Evolutionary conservation across 2,113 vertebrate species (phyloP).

Genomic region (Daubentonia madagascariensis): DNA sequence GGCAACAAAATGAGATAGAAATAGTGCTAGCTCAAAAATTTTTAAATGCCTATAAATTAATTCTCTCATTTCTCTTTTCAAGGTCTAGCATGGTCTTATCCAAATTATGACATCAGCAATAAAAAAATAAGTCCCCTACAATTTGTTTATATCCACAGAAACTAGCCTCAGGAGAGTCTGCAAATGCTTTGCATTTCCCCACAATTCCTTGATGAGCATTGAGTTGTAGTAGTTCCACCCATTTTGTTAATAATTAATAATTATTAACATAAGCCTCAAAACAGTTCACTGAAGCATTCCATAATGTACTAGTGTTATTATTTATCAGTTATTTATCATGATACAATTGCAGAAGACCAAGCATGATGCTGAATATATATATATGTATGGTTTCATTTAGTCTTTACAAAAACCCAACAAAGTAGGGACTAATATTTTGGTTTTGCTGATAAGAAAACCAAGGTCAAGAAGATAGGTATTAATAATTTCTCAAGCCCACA

Average conservation of each 20-base stretch:
- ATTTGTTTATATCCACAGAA: not conserved
- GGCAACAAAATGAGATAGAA: conserved; percentile 18
- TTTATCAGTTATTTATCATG: not conserved
- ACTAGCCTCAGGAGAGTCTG: not conserved
- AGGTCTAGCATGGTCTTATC: not conserved
- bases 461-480: not conserved
- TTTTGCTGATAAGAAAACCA: not conserved
- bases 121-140: not conserved
- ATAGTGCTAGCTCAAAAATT: not conserved
- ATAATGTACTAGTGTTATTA: not conserved
- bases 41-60: conserved; percentile 16
- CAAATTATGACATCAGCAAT: not conserved
- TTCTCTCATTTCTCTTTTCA: not conserved
- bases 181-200: not conserved
- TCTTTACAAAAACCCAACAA: not conserved
- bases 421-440: not conserved
- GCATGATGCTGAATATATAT: not conserved
- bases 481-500: not conserved
- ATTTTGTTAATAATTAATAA: not conserved
- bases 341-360: not conserved
- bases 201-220: not conserved
- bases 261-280: not conserved
- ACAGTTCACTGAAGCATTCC: not conserved
- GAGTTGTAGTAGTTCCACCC: not conserved
- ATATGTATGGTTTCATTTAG: not conserved